These are phyloP conservation scores for Nomada ruficornis DNA, from an alignment of 2,888 invertebrate genomes.

Conservation along the genomic window DNA sequence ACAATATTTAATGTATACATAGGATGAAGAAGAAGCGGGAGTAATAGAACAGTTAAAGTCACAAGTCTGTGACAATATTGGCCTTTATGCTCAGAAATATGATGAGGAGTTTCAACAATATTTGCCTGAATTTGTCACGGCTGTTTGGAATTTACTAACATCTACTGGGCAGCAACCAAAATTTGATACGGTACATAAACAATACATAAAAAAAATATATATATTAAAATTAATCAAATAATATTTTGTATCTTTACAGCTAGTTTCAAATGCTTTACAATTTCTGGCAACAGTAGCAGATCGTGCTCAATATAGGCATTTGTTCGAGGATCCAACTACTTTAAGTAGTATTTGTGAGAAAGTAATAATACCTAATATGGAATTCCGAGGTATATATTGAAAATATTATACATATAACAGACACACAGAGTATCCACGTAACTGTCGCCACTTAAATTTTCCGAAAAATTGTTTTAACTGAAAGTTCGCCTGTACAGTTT, in stretches of 20 bases:
- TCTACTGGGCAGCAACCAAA: constrained; percentile 93
- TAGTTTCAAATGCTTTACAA: constrained; percentile 97
- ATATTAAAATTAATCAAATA: constrained; percentile 14
- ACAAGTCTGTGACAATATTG: constrained; percentile 98
- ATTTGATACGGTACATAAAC: constrained; percentile 92
- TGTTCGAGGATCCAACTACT: constrained; percentile 95
- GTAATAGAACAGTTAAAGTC: constrained; percentile 96
- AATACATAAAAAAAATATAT: background rate
- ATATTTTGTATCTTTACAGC: constrained; percentile 85
- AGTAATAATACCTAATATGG: constrained; percentile 99
- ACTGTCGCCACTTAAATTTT: no score
- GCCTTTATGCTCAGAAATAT: constrained; percentile 98
- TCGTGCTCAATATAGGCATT: constrained; percentile 92
- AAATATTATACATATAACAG: background rate
- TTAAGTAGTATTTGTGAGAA: constrained; percentile 97
- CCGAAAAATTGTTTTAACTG: no score
- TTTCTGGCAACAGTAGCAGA: constrained; percentile 98
- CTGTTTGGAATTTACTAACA: constrained; percentile 96
- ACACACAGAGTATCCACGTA: no score
- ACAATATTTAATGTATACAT: constrained; percentile 62
- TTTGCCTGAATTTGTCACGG: constrained; percentile 96
- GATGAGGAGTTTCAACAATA: constrained; percentile 98
- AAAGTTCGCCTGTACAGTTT: no score
- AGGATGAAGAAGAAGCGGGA: constrained; percentile 94
- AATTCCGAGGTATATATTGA: constrained; percentile 91